Evolutionary conservation across 2,888 invertebrate species (phyloP).

Genomic region (Ormyrus pomaceus): DNA sequence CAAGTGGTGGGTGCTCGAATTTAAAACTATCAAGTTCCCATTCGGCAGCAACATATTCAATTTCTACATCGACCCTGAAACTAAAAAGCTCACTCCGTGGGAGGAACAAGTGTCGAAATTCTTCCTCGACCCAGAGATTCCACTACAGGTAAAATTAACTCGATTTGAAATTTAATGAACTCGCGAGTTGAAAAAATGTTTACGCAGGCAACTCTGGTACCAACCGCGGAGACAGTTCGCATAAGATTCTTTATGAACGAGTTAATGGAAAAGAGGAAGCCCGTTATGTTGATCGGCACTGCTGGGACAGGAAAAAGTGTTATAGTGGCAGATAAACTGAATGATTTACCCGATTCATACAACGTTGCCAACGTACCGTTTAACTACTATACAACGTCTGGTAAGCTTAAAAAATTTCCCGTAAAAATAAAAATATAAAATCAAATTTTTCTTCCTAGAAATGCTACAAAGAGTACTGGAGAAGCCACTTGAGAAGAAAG

Average conservation of each 20-base stretch:
- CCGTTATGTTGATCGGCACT: constrained; percentile 93
- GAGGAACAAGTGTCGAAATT: constrained; percentile 86
- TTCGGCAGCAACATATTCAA: constrained; percentile 89
- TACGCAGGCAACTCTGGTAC: constrained; percentile 86
- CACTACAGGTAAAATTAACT: constrained; percentile 85
- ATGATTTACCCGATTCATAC: constrained; percentile 84
- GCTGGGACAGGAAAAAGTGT: constrained; percentile 96
- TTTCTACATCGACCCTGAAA: constrained; percentile 91
- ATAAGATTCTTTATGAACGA: constrained; percentile 92
- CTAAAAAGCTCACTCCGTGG: constrained; percentile 92
- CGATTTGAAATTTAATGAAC: too few species aligned
- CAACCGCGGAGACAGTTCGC: constrained; percentile 92
- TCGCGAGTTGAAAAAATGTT: too few species aligned
- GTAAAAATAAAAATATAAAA: background rate
- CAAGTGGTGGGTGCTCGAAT: constrained; percentile 96
- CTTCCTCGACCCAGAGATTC: constrained; percentile 90
- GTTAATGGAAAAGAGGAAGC: constrained; percentile 85
- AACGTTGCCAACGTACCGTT: constrained; percentile 93
- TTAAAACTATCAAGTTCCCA: constrained; percentile 94
- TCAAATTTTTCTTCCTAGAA: constrained; percentile 75
- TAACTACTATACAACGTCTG: constrained; percentile 96
- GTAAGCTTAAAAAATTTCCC: constrained; percentile 68
- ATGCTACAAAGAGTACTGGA: constrained; percentile 93
- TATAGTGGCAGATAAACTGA: constrained; percentile 90
- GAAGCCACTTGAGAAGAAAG: constrained; percentile 95